Conservation (phyloP, 2,888 invertebrate genomes). For the Sabellastarte sp. region DNA sequence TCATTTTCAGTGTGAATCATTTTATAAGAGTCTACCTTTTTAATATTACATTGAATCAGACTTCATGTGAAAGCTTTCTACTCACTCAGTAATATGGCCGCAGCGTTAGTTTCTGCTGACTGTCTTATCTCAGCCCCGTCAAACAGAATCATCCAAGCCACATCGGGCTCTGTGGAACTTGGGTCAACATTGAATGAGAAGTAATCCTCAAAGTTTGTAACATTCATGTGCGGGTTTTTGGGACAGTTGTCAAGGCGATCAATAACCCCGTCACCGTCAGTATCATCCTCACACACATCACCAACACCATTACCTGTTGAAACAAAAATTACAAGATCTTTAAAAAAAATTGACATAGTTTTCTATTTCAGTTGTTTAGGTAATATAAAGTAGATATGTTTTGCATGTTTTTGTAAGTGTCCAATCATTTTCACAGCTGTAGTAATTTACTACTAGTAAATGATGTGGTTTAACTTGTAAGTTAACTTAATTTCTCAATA, state of each 20-base stretch:
- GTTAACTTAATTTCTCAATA: no score
- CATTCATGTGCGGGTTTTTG: conserved; percentile 84
- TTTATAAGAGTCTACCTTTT: no score
- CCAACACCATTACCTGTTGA: conserved; percentile 63
- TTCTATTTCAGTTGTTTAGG: neutral
- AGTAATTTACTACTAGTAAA: neutral
- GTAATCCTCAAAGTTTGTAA: conserved; percentile 85
- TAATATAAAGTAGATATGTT: neutral
- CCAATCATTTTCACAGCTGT: neutral
- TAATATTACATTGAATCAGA: no score
- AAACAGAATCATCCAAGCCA: conserved; percentile 88
- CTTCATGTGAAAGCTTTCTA: no score
- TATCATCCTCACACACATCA: conserved; percentile 81
- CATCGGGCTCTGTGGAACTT: conserved; percentile 78
- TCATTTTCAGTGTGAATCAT: no score
- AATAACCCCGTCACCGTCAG: conserved; percentile 77
- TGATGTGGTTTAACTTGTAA: neutral
- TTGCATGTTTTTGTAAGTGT: neutral
- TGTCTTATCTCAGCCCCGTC: conserved; percentile 71
- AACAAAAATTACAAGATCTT: neutral
- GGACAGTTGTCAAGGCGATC: conserved; percentile 88
- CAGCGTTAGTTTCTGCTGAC: conserved; percentile 30
- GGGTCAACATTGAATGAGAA: conserved; percentile 69
- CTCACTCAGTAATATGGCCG: conserved; percentile 12
- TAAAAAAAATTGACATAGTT: neutral